These are phyloP conservation scores for Ormyrus nitidulus DNA, from an alignment of 2,888 invertebrate species.

Conservation along the genomic window DNA sequence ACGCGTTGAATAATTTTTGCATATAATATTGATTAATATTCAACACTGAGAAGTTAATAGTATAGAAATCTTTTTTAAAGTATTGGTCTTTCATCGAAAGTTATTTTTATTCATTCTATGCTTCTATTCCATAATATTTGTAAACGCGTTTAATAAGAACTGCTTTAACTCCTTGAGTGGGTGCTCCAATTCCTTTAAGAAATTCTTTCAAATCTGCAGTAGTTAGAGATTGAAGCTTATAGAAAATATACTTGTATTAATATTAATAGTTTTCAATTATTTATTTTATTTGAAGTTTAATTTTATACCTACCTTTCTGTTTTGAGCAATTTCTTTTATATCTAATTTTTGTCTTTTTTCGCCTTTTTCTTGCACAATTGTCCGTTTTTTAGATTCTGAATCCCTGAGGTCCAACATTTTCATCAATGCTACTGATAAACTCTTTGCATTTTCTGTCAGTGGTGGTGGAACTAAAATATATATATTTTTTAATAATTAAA, in stretches of 20 bases:
- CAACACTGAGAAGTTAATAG: too few relatives aligned
- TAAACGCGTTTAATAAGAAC: not conserved
- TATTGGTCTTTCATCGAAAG: too few relatives aligned
- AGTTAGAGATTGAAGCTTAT: constrained; percentile 41
- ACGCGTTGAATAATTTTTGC: too few relatives aligned
- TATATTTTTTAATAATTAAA: not conserved
- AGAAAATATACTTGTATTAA: constrained; percentile 5
- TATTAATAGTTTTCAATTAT: not conserved
- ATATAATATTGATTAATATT: too few relatives aligned
- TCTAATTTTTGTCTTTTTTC: constrained; percentile 29
- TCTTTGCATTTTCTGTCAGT: not conserved
- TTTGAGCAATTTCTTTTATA: constrained; percentile 13
- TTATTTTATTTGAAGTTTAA: not conserved
- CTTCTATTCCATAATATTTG: too few relatives aligned
- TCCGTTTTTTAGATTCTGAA: not conserved
- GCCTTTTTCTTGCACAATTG: not conserved
- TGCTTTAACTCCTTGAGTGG: constrained; percentile 51
- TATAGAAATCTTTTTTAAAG: too few relatives aligned
- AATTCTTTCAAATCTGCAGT: constrained; percentile 36
- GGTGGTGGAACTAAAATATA: constrained; percentile 39
- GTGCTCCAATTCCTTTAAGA: not conserved
- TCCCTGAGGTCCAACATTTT: constrained; percentile 6
- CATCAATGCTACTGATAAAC: constrained; percentile 1
- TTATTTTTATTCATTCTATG: constrained; percentile 22
- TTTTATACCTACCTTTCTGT: constrained; percentile 17